Conservation (phyloP, 1,140 invertebrate species). For the Phenacoccus solenopsis region DNA sequence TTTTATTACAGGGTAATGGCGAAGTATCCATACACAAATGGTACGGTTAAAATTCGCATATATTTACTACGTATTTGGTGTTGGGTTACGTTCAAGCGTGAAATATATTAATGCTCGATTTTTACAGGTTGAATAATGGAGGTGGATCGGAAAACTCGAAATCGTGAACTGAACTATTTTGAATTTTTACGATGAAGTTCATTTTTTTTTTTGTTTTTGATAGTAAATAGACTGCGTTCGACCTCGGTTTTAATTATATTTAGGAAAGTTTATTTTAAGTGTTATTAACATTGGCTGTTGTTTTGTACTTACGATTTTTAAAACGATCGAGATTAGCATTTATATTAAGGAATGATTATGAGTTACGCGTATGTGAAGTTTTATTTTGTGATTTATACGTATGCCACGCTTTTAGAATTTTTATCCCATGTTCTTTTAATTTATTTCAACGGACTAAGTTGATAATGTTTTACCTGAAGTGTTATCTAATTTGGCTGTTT, state of each 20-base stretch:
- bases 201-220: not conserved
- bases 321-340: too few relatives aligned
- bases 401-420: not conserved
- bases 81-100: not conserved
- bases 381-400: not conserved
- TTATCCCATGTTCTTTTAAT: not conserved
- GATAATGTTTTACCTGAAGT: too few relatives aligned
- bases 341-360: too few relatives aligned
- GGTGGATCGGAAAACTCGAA: not conserved
- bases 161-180: too few relatives aligned
- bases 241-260: not conserved
- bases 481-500: not conserved
- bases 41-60: not conserved
- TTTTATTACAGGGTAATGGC: not conserved
- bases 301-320: not conserved
- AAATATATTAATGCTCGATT: not conserved
- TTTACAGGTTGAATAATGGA: slow-evolving; percentile 8
- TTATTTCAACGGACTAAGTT: too few relatives aligned
- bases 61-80: not conserved
- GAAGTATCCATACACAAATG: not conserved
- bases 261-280: not conserved
- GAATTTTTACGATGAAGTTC: too few relatives aligned
- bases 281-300: not conserved
- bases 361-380: too few relatives aligned
- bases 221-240: not conserved